Conservation (phyloP, 2,113 vertebrate species). For the Agapornis roseicollis region DNA sequence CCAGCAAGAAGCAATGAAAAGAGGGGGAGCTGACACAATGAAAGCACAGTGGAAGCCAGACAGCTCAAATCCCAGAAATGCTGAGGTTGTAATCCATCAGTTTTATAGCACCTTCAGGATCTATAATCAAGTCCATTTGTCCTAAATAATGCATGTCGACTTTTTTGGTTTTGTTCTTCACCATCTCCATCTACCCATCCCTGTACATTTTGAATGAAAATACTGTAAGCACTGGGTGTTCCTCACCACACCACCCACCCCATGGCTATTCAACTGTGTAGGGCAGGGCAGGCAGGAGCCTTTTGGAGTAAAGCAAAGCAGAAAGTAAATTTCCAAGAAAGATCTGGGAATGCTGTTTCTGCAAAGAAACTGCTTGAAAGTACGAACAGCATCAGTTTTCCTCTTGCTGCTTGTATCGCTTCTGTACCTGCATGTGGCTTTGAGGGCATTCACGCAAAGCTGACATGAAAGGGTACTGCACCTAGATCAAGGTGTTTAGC, state of each 20-base stretch:
- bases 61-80: slow-evolving; percentile 16
- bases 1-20: not conserved
- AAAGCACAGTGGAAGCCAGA: slow-evolving; percentile 42
- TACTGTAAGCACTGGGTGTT: not conserved
- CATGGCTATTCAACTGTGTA: not conserved
- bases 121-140: not conserved
- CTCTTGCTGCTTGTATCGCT: not conserved
- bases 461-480: not conserved
- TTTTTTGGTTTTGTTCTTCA: not conserved
- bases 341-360: not conserved
- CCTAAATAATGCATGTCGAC: not conserved
- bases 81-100: slow-evolving; percentile 6
- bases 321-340: not conserved
- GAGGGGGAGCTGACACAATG: slow-evolving; percentile 16
- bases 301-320: not conserved
- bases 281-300: not conserved
- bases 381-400: not conserved
- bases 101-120: slow-evolving; percentile 49
- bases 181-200: not conserved
- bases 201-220: not conserved
- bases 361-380: not conserved
- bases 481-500: not conserved
- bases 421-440: not conserved
- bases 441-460: not conserved
- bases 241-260: not conserved